Evolutionary conservation across 2,888 invertebrate genomes (phyloP).

Genomic region (Chymomyza caudatula): DNA sequence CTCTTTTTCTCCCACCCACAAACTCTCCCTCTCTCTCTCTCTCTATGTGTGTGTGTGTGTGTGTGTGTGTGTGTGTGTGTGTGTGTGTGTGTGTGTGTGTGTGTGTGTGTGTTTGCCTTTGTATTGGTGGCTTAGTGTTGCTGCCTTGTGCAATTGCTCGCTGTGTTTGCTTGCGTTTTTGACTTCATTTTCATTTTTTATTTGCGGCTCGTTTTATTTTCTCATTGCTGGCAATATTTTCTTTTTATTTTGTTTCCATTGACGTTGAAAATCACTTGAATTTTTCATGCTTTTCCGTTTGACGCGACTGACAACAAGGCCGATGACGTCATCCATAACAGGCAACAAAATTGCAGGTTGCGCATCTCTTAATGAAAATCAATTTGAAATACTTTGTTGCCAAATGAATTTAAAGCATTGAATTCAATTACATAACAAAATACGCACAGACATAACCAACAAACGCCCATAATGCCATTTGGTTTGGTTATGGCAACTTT

Average conservation of each 20-base stretch:
- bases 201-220: not conserved
- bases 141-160: constrained; percentile 1
- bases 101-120: not conserved
- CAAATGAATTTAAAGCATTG: constrained; percentile 54
- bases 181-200: constrained; percentile 9
- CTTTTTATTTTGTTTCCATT: constrained; percentile 28
- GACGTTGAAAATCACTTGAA: constrained; percentile 43
- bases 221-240: constrained; percentile 6
- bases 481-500: constrained; percentile 34
- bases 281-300: constrained; percentile 36
- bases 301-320: not conserved
- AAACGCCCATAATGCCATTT: constrained; percentile 59
- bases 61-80: not conserved
- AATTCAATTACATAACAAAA: constrained; percentile 60
- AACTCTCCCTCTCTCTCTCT: too few species aligned
- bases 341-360: not conserved
- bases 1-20: not conserved
- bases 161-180: constrained; percentile 1
- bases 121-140: not conserved
- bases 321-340: constrained; percentile 7
- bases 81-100: not conserved
- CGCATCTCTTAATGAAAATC: constrained; percentile 40
- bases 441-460: constrained; percentile 32
- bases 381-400: constrained; percentile 31
- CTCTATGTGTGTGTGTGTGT: not conserved